Evolutionary conservation across 2,797 vertebrate species (phyloP).

Genomic region (Tympanoctomys barrerae): DNA sequence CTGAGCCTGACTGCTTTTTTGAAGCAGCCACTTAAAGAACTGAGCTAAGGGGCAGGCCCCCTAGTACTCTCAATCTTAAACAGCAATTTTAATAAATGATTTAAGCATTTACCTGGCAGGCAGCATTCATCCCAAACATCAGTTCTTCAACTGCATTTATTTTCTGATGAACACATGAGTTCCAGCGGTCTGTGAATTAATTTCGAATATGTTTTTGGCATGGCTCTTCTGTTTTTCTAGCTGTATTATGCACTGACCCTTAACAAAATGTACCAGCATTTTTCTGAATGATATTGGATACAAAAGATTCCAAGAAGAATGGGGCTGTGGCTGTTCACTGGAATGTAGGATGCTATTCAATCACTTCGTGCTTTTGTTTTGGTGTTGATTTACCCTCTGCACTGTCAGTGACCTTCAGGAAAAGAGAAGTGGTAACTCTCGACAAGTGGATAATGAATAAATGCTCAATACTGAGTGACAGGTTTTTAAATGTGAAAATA

Average conservation of each 20-base stretch:
- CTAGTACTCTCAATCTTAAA: not conserved
- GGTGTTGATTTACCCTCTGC: not conserved
- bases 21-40: too few relatives aligned
- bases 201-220: constrained; percentile 47
- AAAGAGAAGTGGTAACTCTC: constrained; percentile 60
- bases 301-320: not conserved
- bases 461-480: not conserved
- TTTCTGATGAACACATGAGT: not conserved
- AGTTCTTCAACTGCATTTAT: not conserved
- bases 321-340: constrained; percentile 59
- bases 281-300: not conserved
- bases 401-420: not conserved
- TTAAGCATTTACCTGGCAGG: constrained; percentile 1
- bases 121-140: not conserved
- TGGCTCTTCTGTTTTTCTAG: constrained; percentile 12
- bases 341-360: not conserved
- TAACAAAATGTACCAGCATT: not conserved
- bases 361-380: constrained; percentile 27
- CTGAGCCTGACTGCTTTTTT: too few relatives aligned
- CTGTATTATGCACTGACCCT: not conserved
- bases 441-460: constrained; percentile 60
- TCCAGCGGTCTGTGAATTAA: constrained; percentile 32
- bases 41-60: too few relatives aligned
- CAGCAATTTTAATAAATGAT: not conserved
- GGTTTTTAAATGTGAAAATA: constrained; percentile 29